These are phyloP conservation scores for Paedocypris sp. DNA, from an alignment of 2,113 vertebrate species.

Conservation along the genomic window DNA sequence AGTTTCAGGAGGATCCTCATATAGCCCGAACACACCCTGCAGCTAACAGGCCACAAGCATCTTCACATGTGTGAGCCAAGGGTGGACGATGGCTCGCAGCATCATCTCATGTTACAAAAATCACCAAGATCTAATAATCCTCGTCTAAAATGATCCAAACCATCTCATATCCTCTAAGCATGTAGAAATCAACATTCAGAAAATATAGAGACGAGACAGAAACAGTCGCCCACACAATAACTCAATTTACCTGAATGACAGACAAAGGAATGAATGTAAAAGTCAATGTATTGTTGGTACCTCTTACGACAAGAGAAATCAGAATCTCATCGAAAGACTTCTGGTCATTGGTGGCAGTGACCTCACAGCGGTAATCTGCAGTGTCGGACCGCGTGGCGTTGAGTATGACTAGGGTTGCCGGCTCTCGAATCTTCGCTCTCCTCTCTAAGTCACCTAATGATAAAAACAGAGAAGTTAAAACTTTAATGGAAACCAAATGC, in stretches of 20 bases:
- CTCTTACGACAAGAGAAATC: slow-evolving; percentile 80
- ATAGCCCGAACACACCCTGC: slow-evolving; percentile 60
- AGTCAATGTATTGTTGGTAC: slow-evolving; percentile 56
- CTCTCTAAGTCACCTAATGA: slow-evolving; percentile 71
- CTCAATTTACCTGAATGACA: too few relatives aligned
- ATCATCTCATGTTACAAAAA: slow-evolving; percentile 53
- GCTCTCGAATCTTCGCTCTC: slow-evolving; percentile 71
- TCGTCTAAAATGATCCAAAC: not conserved
- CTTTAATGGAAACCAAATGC: not conserved
- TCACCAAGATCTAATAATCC: slow-evolving; percentile 15
- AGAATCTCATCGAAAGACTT: slow-evolving; percentile 83
- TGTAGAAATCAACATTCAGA: not conserved
- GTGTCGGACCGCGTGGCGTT: slow-evolving; percentile 83
- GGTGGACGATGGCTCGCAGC: slow-evolving; percentile 34
- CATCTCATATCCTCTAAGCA: not conserved
- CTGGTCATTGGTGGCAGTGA: slow-evolving; percentile 71
- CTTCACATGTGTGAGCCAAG: slow-evolving; percentile 49
- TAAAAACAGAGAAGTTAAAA: not conserved
- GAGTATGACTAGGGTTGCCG: slow-evolving; percentile 74
- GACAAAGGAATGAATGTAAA: too few relatives aligned
- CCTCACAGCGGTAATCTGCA: slow-evolving; percentile 85
- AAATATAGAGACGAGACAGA: too few relatives aligned
- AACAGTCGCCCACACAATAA: too few relatives aligned
- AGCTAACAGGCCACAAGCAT: slow-evolving; percentile 54
- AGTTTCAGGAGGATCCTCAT: slow-evolving; percentile 64